These are phyloP conservation scores for Dinoponera quadriceps DNA, from an alignment of 1,140 invertebrate genomes.

Conservation along the genomic window DNA sequence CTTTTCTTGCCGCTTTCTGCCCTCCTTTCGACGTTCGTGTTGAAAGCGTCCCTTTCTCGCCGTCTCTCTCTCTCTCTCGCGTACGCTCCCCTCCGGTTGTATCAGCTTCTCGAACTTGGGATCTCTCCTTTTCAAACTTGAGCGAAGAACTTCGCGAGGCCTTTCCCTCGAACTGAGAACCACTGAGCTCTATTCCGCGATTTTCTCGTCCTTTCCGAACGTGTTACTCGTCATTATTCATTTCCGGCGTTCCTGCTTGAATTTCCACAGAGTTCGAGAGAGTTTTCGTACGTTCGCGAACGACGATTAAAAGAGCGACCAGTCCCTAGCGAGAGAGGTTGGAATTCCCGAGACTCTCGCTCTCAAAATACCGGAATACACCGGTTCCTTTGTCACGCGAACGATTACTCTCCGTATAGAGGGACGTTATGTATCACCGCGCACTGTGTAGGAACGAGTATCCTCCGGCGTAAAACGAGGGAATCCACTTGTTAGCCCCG, in stretches of 20 bases:
- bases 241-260: too few species aligned
- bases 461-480: neutral
- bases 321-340: too few species aligned
- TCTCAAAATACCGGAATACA: neutral
- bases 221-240: neutral
- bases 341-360: neutral
- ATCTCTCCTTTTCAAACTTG: neutral
- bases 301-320: too few species aligned
- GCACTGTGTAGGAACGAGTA: slow-evolving; percentile 30
- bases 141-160: neutral
- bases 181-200: neutral
- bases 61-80: neutral
- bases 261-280: too few species aligned
- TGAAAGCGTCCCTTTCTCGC: neutral
- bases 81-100: neutral
- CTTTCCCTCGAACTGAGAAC: neutral
- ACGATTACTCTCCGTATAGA: slow-evolving; percentile 18
- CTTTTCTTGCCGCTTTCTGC: neutral
- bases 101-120: too few species aligned
- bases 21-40: neutral
- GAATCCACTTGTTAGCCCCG: slow-evolving; percentile 43
- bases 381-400: slow-evolving; percentile 10
- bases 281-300: too few species aligned
- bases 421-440: slow-evolving; percentile 43
- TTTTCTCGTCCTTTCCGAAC: neutral